A percentile compares a stretch with the other conserved stretches of the same genome.
These are phyloP conservation scores for Stramonita haemastoma DNA, from an alignment of 2,888 invertebrate species.

Conservation along the genomic window DNA sequence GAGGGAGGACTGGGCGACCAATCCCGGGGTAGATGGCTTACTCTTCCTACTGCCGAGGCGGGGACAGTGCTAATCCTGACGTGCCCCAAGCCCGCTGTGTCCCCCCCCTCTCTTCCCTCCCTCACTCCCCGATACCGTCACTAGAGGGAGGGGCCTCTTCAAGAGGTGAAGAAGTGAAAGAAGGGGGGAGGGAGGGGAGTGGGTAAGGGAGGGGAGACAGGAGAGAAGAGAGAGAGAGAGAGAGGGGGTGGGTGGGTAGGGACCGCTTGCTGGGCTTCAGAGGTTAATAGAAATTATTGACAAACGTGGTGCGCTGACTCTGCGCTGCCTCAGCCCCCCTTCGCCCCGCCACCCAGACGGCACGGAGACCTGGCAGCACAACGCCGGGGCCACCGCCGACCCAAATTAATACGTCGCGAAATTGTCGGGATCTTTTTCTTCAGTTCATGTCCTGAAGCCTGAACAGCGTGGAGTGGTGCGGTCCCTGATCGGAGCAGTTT, in stretches of 20 bases:
- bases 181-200: background rate
- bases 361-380: constrained; percentile 30
- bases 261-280: constrained; percentile 36
- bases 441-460: constrained; percentile 35
- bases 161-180: background rate
- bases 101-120: background rate
- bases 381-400: background rate
- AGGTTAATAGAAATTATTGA: constrained; percentile 46
- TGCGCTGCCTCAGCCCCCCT: background rate
- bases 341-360: constrained; percentile 27
- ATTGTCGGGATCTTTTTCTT: constrained; percentile 16
- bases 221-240: background rate
- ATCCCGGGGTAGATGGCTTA: background rate
- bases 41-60: background rate
- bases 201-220: background rate
- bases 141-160: background rate
- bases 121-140: background rate
- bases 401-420: constrained; percentile 33
- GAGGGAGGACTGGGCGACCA: background rate
- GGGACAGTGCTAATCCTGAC: background rate
- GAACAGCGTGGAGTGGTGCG: constrained; percentile 20
- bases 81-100: background rate
- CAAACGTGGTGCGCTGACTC: constrained; percentile 31
- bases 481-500: constrained; percentile 28
- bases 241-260: background rate